Conservation (phyloP, 1,140 invertebrate species). For the Caenorhabditis remanei region DNA sequence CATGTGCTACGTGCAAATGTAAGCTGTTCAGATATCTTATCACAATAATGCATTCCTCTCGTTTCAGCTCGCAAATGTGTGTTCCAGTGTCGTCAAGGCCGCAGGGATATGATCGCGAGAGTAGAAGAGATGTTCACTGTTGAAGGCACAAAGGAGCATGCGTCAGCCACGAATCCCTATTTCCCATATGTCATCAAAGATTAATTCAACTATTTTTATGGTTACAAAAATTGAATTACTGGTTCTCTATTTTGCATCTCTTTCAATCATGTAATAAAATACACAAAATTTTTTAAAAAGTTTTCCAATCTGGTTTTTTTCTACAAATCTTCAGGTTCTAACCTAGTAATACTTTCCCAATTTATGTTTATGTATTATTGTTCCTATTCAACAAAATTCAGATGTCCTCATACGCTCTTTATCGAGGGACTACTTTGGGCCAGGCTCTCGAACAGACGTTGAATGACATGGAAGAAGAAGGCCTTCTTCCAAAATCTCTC, state of each 20-base stretch:
- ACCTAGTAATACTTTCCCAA: background rate
- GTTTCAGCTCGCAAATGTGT: conserved; percentile 33
- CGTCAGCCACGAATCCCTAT: background rate
- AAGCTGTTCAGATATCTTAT: background rate
- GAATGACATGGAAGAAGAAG: conserved; percentile 93
- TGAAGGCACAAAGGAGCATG: background rate
- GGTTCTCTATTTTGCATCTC: background rate
- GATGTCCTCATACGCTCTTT: conserved; percentile 90
- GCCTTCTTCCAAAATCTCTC: conserved; percentile 88
- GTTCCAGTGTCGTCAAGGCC: background rate
- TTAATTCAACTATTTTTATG: background rate
- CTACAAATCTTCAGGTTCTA: too few species aligned
- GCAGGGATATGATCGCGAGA: background rate
- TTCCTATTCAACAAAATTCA: background rate
- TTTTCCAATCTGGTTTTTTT: too few species aligned
- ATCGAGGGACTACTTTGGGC: conserved; percentile 95
- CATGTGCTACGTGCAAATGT: conserved; percentile 6
- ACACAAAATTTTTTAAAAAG: too few species aligned
- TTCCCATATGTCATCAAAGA: conserved; percentile 4
- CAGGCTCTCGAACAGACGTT: conserved; percentile 95
- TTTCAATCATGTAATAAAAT: background rate
- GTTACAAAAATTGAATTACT: background rate
- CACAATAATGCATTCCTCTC: background rate
- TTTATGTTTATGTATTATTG: background rate
- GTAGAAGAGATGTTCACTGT: conserved; percentile 17